Conservation (phyloP, 2,113 vertebrate genomes). For the Carassius auratus region DNA sequence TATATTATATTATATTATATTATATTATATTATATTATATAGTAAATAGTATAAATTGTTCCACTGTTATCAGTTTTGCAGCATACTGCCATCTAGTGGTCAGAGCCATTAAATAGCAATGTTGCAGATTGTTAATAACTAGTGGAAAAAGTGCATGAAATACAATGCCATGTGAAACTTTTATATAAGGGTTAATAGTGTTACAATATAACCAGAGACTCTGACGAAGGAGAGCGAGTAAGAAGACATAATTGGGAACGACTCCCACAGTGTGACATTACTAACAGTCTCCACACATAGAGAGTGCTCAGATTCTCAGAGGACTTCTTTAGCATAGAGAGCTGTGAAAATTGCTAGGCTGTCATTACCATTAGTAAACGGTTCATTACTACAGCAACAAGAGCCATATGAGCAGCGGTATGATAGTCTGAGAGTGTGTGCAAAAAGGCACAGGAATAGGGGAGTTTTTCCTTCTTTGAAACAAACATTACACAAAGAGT, state of each 20-base stretch:
- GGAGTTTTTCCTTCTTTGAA: neutral
- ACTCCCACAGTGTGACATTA: conserved; percentile 4
- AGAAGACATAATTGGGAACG: neutral
- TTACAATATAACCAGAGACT: neutral
- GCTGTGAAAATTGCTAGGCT: conserved; percentile 29
- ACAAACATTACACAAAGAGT: conserved; percentile 14
- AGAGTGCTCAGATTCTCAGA: neutral
- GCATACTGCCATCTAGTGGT: conserved; percentile 47
- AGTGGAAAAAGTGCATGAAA: neutral
- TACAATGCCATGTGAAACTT: no score
- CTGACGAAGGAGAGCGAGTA: neutral
- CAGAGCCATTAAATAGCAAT: neutral
- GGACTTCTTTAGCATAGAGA: neutral
- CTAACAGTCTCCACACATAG: neutral
- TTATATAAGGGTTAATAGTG: neutral
- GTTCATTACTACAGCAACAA: neutral
- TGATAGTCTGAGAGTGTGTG: neutral
- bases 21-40: no score
- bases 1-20: no score
- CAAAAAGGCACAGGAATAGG: neutral
- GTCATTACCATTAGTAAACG: conserved; percentile 27
- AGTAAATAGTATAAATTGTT: neutral
- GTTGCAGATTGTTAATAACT: neutral
- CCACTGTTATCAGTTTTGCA: neutral
- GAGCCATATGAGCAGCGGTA: neutral